phyloP scores from a whole-genome alignment of 2,113 vertebrate genomes.

The Crotalus helleri region DNA sequence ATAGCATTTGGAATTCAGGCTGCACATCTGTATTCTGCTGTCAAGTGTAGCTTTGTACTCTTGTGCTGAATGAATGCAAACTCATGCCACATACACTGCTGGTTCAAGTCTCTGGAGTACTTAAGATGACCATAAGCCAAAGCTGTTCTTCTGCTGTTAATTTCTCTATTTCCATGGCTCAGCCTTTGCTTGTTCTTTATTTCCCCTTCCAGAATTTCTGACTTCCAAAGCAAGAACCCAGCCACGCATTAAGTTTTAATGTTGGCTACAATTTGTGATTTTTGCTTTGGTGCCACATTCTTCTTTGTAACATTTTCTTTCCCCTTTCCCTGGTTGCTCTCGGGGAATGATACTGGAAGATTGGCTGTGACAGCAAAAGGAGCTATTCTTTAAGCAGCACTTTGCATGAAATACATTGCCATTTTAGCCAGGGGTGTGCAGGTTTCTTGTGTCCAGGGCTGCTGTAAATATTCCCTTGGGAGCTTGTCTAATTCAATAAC shows the following conservation, averaged over 20 bases:
- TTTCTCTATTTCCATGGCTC: not conserved
- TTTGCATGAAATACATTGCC: not conserved
- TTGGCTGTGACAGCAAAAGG: not conserved
- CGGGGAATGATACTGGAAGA: not conserved
- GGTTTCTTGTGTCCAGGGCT: not conserved
- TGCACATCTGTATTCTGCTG: slow-evolving; percentile 12
- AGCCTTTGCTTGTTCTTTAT: not conserved
- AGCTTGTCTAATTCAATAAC: not conserved
- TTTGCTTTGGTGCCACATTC: not conserved
- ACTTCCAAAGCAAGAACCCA: not conserved
- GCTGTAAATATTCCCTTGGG: not conserved
- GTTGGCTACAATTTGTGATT: no score
- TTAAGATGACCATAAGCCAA: not conserved
- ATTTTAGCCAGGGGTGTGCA: not conserved
- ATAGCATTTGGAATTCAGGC: not conserved
- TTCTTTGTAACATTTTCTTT: not conserved
- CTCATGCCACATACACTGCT: not conserved
- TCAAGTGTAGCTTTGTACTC: not conserved
- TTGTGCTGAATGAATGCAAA: not conserved
- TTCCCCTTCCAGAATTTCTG: not conserved
- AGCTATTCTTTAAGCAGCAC: not conserved
- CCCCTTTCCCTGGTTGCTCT: not conserved
- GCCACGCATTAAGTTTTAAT: not conserved
- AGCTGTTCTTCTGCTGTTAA: not conserved
- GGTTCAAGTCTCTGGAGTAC: not conserved